Evolutionary conservation across 1,140 invertebrate species (phyloP).

Genomic region (Sminthurides bifidus): DNA sequence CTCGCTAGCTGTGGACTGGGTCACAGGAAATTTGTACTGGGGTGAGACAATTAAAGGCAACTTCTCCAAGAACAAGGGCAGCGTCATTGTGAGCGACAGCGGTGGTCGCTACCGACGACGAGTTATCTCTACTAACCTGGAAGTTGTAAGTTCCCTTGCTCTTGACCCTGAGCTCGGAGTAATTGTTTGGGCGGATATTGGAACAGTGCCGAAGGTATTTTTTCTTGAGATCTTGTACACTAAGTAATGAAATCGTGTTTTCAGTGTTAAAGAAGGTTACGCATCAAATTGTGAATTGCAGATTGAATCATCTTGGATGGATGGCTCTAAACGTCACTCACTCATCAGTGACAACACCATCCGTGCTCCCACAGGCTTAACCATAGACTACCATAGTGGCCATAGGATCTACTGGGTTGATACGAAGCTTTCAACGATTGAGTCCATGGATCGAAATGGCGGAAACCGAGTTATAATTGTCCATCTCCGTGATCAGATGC

Average conservation of each 20-base stretch:
- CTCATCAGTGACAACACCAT: slow-evolving; percentile 61
- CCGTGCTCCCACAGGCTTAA: slow-evolving; percentile 69
- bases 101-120: slow-evolving; percentile 80
- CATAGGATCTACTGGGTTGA: slow-evolving; percentile 92
- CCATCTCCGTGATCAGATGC: slow-evolving; percentile 50
- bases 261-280: neutral
- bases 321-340: slow-evolving; percentile 69
- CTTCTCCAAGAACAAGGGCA: slow-evolving; percentile 45
- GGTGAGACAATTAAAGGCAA: slow-evolving; percentile 70
- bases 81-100: slow-evolving; percentile 71
- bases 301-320: slow-evolving; percentile 90
- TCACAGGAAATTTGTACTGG: slow-evolving; percentile 88
- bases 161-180: slow-evolving; percentile 73
- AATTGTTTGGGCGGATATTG: slow-evolving; percentile 82
- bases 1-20: slow-evolving; percentile 78
- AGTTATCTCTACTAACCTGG: slow-evolving; percentile 47
- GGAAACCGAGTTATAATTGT: slow-evolving; percentile 59
- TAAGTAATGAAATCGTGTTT: neutral
- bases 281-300: slow-evolving; percentile 2
- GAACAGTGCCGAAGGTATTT: slow-evolving; percentile 52
- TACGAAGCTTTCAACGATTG: slow-evolving; percentile 83
- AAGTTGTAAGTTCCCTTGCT: slow-evolving; percentile 71
- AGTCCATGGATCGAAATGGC: slow-evolving; percentile 75
- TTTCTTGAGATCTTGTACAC: neutral
- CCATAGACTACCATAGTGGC: slow-evolving; percentile 80